A percentile compares a stretch with the other conserved stretches of the same genome.
These are phyloP conservation scores for Calcarius ornatus DNA, from an alignment of 2,113 vertebrate genomes.

Conservation along the genomic window DNA sequence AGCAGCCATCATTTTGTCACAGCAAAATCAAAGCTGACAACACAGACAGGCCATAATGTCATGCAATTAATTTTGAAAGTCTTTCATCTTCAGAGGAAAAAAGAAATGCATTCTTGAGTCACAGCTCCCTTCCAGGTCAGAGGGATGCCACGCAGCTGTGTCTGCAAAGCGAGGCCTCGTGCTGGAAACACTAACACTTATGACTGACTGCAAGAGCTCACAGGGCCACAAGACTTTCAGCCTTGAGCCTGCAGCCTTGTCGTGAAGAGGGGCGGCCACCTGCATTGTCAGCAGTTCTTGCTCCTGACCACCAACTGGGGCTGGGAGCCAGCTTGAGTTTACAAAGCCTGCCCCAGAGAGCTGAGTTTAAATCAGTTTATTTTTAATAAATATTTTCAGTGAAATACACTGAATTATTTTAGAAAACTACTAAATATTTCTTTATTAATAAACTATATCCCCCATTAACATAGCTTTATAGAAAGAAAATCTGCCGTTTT, in stretches of 20 bases:
- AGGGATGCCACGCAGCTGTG: neutral
- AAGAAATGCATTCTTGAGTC: neutral
- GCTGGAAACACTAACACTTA: neutral
- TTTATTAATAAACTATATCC: neutral
- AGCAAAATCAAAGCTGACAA: conserved; percentile 46
- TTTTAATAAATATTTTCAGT: neutral
- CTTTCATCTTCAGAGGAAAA: neutral
- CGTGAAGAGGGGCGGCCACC: neutral
- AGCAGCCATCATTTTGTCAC: conserved; percentile 5
- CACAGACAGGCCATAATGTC: neutral
- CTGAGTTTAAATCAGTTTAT: neutral
- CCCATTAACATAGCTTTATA: neutral
- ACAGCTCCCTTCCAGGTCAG: neutral
- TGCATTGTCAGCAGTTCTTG: neutral
- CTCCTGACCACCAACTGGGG: neutral
- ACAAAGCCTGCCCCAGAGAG: neutral
- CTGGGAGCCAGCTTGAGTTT: neutral
- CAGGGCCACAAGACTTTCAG: neutral
- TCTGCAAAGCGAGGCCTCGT: neutral
- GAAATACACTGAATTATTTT: neutral
- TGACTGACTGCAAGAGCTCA: fast-evolving
- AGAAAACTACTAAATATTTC: neutral
- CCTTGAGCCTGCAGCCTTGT: neutral
- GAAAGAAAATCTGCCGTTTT: neutral
- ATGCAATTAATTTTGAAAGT: conserved; percentile 17